phyloP scores from a whole-genome alignment of 2,888 invertebrate genomes.

The Tetragonisca angustula region DNA sequence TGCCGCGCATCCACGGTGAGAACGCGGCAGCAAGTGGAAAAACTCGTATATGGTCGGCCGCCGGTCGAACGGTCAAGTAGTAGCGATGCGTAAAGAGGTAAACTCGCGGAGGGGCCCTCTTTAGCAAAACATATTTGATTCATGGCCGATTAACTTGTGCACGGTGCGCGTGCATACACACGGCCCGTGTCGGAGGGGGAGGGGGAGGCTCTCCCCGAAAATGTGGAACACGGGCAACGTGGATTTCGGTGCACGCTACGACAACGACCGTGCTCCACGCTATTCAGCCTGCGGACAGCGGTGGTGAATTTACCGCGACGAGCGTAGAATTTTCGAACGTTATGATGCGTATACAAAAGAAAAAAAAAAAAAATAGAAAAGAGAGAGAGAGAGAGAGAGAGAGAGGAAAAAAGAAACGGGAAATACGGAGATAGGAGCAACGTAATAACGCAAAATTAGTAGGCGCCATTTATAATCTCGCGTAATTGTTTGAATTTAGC shows the following conservation, averaged over 20 bases:
- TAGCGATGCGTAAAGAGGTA: conserved; percentile 32
- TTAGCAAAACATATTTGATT: conserved; percentile 55
- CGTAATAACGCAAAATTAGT: conserved; percentile 14
- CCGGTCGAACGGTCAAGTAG: conserved; percentile 31
- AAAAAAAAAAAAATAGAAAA: not conserved
- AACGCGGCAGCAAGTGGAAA: conserved; percentile 27
- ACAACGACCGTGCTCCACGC: not conserved
- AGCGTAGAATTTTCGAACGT: conserved; percentile 31
- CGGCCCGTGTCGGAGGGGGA: no score
- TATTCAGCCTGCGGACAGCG: conserved; percentile 23
- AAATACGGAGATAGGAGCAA: not conserved
- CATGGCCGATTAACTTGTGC: conserved; percentile 55
- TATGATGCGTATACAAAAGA: not conserved
- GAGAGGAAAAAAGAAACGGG: not conserved
- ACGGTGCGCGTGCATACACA: not conserved
- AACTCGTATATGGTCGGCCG: conserved; percentile 26
- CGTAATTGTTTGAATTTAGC: not conserved
- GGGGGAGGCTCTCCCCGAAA: not conserved
- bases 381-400: no score
- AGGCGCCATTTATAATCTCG: not conserved
- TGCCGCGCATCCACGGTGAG: not conserved
- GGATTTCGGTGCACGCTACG: conserved; percentile 6
- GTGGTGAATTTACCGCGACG: conserved; percentile 33
- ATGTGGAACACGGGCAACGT: conserved; percentile 2
- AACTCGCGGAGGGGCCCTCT: conserved; percentile 29